These are phyloP conservation scores for Zonotrichia leucophrys DNA, from an alignment of 2,113 vertebrate species.

Conservation along the genomic window DNA sequence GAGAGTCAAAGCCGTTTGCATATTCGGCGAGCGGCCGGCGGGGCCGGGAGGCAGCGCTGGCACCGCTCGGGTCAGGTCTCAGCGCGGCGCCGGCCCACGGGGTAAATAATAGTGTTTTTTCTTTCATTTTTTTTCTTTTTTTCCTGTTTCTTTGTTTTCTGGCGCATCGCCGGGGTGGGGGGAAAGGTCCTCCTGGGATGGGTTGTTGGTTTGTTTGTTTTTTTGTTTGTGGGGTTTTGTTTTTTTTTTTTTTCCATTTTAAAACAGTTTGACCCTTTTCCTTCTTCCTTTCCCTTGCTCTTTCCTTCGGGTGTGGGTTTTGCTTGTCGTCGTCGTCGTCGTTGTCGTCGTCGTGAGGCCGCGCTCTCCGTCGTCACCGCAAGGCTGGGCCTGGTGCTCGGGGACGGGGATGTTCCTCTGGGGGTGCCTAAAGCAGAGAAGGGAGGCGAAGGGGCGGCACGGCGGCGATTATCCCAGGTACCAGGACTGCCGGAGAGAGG, in stretches of 20 bases:
- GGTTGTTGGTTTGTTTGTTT: background rate
- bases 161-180: background rate
- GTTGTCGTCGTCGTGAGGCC: background rate
- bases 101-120: constrained; percentile 47
- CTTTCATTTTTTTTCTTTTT: background rate
- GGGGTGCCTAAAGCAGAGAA: constrained; percentile 65
- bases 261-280: constrained; percentile 52
- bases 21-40: background rate
- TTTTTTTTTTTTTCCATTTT: background rate
- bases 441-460: constrained; percentile 54
- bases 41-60: background rate
- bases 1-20: constrained; percentile 24
- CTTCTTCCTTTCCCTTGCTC: constrained; percentile 57
- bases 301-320: constrained; percentile 29
- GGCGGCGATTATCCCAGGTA: constrained; percentile 88
- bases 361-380: constrained; percentile 49
- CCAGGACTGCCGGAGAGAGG: constrained; percentile 83
- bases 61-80: constrained; percentile 41
- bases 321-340: background rate
- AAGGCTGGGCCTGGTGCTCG: constrained; percentile 54
- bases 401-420: constrained; percentile 55
- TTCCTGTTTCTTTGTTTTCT: constrained; percentile 7
- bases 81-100: background rate
- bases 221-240: background rate
- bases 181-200: background rate